Conservation (phyloP, 2,113 vertebrate genomes). For the Oriolus oriolus region DNA sequence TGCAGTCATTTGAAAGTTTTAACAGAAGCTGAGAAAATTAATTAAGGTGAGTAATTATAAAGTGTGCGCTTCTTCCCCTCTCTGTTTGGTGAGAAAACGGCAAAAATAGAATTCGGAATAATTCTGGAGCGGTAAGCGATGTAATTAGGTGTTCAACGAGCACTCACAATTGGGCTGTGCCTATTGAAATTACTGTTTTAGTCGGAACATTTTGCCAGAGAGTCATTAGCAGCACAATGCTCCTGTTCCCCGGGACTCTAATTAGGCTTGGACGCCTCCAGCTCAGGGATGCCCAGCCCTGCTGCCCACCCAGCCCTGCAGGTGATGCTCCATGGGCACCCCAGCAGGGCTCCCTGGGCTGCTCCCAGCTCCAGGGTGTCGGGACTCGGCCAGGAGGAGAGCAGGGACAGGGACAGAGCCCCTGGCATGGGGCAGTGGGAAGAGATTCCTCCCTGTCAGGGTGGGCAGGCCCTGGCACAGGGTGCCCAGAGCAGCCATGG, state of each 20-base stretch:
- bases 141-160: slow-evolving; percentile 74
- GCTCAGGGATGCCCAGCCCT: neutral
- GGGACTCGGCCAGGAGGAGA: neutral
- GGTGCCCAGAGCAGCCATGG: neutral
- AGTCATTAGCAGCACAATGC: slow-evolving; percentile 75
- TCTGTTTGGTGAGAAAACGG: slow-evolving; percentile 20
- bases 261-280: slow-evolving; percentile 64
- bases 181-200: slow-evolving; percentile 78
- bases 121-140: slow-evolving; percentile 62
- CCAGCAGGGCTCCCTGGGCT: neutral
- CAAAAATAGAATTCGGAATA: slow-evolving; percentile 60
- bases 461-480: neutral
- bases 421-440: neutral
- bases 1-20: neutral
- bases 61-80: neutral
- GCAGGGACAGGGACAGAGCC: neutral
- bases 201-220: slow-evolving; percentile 62
- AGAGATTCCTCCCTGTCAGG: rapidly evolving
- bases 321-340: neutral
- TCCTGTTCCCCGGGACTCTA: slow-evolving; percentile 60
- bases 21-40: slow-evolving; percentile 67
- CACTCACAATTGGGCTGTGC: slow-evolving; percentile 64
- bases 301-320: neutral
- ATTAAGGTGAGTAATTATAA: slow-evolving; percentile 71
- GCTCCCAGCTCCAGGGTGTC: rapidly evolving